Base-by-base conservation (phyloP, 2,797 vertebrate species). In the Takifugu ocellatus region DNA sequence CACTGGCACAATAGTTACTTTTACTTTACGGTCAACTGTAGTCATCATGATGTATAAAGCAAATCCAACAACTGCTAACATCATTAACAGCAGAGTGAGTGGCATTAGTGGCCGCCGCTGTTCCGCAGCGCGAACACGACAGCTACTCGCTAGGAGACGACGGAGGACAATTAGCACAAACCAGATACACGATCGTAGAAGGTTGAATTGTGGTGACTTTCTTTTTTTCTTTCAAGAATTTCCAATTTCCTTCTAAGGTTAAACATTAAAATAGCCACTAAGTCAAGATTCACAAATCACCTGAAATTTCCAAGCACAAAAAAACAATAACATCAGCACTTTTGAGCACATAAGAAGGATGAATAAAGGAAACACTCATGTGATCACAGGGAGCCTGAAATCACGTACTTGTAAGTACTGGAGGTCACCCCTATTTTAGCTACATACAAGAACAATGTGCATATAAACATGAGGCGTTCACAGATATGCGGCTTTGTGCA, bases 401-500 rank as follows among this genome's bases (percentile, higher is more conserved):
- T 79, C 71, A 65, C 66, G 29, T 17, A 25, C 33, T 62, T 3
- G 0, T 6, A 25, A 14, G 49, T 25, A 42, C 10, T 27, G 39
- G 39, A 42, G 2, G 15, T 44, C 4, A 16, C 12, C 8, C 31
- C 43, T 45, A 49, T 5, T 44, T 11, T 27, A 49, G 21, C 31
- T 24, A 2, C 36, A 48, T 24, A 2, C 36, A 45, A 31, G 11
- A 61, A 27, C 48, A 10, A 54, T 25, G 14, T 47, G 25, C 55
- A 52, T 24, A 49, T 33, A 16, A 56, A 73, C 50, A 53, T 57
- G 65, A 63, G 10, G 54, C 61, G 68, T 25, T 31, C 54, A 54
- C 57, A 65, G 33, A 29, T 49, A 54, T 1, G 1, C 27, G 25
- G 58, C 57, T 57, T 65, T 62, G 17, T 24, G 46, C 17, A 46